A percentile compares a stretch with the other conserved stretches of the same genome.
These are phyloP conservation scores for Fistularia commersonii DNA, from an alignment of 2,797 vertebrate genomes.

Conservation along the genomic window DNA sequence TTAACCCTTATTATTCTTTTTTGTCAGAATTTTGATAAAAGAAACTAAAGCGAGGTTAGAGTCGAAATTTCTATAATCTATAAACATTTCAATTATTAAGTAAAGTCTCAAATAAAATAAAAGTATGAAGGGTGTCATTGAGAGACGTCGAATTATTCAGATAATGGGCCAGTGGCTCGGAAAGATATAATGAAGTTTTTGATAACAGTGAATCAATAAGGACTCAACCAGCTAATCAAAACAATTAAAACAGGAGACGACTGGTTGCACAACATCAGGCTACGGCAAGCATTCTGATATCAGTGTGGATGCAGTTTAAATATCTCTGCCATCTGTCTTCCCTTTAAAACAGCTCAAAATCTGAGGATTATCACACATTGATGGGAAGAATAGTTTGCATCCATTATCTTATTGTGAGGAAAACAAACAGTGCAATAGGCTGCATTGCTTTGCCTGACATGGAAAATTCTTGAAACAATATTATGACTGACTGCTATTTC, in stretches of 20 bases:
- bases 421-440: no score
- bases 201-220: neutral
- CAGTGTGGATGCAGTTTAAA: neutral
- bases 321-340: neutral
- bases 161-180: neutral
- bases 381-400: no score
- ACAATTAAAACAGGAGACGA: neutral
- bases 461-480: no score
- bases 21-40: no score
- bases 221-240: neutral
- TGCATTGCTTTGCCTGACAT: no score
- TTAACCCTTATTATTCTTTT: no score
- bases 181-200: conserved; percentile 4
- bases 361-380: no score
- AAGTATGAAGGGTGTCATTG: neutral
- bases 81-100: neutral
- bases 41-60: no score
- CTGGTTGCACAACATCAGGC: neutral
- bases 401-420: no score
- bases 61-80: no score
- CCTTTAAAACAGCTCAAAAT: neutral
- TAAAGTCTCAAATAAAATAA: neutral
- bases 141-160: neutral
- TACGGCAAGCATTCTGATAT: neutral
- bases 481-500: no score